These are phyloP conservation scores for Endotricha flammealis DNA, from an alignment of 2,888 invertebrate genomes.

Conservation along the genomic window DNA sequence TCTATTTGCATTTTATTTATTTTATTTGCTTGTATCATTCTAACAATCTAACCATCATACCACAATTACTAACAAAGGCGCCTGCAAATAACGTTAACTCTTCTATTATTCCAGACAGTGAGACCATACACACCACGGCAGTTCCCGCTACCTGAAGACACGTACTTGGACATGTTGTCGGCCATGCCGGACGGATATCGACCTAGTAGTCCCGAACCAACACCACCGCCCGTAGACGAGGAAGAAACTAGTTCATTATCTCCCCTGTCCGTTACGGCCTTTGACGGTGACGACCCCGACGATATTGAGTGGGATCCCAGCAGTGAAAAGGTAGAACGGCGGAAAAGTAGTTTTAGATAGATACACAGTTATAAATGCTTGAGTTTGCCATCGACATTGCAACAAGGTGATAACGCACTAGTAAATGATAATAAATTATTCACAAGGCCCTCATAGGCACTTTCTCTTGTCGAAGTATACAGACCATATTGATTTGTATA, in stretches of 20 bases:
- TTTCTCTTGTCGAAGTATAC: too few species aligned
- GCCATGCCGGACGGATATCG: constrained; percentile 83
- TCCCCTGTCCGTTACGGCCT: constrained; percentile 42
- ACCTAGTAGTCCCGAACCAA: constrained; percentile 23
- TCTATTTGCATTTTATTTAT: neutral
- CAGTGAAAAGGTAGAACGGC: constrained; percentile 45
- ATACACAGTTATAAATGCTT: too few species aligned
- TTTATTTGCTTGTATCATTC: neutral
- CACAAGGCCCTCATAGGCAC: too few species aligned
- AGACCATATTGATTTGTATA: too few species aligned
- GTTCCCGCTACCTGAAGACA: constrained; percentile 86
- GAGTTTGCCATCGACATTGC: too few species aligned
- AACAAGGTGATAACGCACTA: too few species aligned
- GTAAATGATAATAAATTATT: too few species aligned
- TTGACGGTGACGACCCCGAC: constrained; percentile 90
- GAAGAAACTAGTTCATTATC: constrained; percentile 43
- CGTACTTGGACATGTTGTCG: constrained; percentile 82
- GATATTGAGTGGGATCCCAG: constrained; percentile 89
- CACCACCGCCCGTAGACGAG: constrained; percentile 12
- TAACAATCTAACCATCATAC: neutral
- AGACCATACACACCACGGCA: constrained; percentile 85
- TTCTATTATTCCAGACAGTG: constrained; percentile 72
- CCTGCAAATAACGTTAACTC: constrained; percentile 27
- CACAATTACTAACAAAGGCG: constrained; percentile 19
- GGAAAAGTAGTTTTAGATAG: constrained; percentile 50